Percentiles rank a stretch among this genome's conserved stretches.
Conservation (phyloP, 2,888 invertebrate species). For the Cerceris ruficornis region DNA sequence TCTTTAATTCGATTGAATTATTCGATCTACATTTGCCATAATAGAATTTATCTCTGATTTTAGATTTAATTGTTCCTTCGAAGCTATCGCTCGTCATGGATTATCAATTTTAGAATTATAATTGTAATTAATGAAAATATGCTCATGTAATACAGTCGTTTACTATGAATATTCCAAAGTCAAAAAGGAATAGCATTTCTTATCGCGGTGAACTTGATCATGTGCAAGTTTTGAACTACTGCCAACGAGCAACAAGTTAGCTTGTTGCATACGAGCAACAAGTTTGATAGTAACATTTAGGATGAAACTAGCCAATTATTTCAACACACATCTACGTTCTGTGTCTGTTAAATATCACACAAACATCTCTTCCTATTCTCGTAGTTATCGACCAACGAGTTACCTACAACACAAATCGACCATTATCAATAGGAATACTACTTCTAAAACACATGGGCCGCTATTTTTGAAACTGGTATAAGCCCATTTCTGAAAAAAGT, state of each 20-base stretch:
- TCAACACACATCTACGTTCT: background rate
- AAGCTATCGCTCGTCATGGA: background rate
- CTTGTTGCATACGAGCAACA: constrained; percentile 29
- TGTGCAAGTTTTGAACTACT: constrained; percentile 19
- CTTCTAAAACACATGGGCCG: too few species aligned
- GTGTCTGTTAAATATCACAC: background rate
- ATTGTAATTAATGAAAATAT: too few species aligned
- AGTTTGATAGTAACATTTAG: constrained; percentile 29
- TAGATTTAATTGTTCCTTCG: background rate
- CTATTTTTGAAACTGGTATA: too few species aligned
- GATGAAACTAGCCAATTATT: background rate
- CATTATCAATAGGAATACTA: too few species aligned
- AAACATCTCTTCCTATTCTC: background rate
- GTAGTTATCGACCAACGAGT: too few species aligned
- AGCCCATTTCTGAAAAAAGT: too few species aligned
- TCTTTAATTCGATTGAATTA: background rate
- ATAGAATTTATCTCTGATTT: background rate
- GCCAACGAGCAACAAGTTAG: constrained; percentile 50
- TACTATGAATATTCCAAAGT: too few species aligned
- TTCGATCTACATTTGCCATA: background rate
- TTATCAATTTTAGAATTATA: too few species aligned
- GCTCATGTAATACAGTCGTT: too few species aligned
- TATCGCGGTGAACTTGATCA: background rate
- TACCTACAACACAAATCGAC: too few species aligned
- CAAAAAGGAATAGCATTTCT: background rate